Evolutionary conservation across 2,888 invertebrate species (phyloP), one percentile per base, ranked within the genome.

Genomic region (Molanna angustata): DNA sequence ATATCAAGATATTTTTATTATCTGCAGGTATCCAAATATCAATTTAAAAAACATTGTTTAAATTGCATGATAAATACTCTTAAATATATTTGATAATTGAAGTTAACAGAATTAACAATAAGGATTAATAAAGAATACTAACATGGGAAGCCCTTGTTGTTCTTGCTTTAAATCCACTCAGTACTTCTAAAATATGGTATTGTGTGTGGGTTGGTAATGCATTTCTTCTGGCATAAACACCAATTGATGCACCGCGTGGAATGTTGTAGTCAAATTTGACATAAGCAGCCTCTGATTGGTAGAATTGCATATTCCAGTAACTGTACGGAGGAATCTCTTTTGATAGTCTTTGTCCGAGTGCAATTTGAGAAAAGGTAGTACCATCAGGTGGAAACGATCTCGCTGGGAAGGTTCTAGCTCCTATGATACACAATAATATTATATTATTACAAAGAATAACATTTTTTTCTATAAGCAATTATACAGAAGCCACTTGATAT

Each of bases 261-360:
- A 94, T 92, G 72, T 88, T 88, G 72, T 96, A 92, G 73, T 96
- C 94, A 70, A 96, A 95, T 69, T 91, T 90, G 47, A 97, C 90
- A 73, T 94, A 94, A 41, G 92, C 89, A 49, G 94, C 88, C 73
- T 94, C 90, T 56, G 91, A 90, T 73, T 95, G 94, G 74, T 91
- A 93, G 74, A 97, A 95, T 74, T 94, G 94, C 86, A 94, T 91
- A 73, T 94, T 94, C 95, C 95, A 95, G 73, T 95, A 95, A 69
- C 94, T 90, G 75, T 94, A 94, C 60, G 95, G 88, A 66, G 89
- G 88, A 68, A 97, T 91, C 76, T 90, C 88, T 74, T 90, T 88
- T 65, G 89, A 88, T 65, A 93, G 79, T 68, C 89, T 86, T 73
- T 92, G 88, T 61, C 94, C 93, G 67, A 94, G 78, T 62, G 86